Evolutionary conservation across 2,888 invertebrate genomes (phyloP).

Genomic region (Antheraea assamensis): DNA sequence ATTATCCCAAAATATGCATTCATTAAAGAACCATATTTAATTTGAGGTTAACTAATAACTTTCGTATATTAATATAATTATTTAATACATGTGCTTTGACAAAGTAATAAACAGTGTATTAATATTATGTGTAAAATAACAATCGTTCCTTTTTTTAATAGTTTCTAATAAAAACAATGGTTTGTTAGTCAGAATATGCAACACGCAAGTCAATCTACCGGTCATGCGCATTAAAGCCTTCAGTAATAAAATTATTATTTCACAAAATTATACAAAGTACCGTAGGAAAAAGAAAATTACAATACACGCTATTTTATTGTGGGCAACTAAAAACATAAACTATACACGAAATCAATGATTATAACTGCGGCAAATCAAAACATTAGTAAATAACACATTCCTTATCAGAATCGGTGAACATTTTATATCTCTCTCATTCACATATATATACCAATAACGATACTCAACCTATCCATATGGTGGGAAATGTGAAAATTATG

Average conservation of each 20-base stretch:
- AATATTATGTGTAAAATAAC: neutral
- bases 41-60: neutral
- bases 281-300: neutral
- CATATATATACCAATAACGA: neutral
- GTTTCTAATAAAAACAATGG: neutral
- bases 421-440: neutral
- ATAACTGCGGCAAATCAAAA: neutral
- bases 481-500: neutral
- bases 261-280: neutral
- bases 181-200: neutral
- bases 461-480: neutral
- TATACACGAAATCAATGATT: neutral
- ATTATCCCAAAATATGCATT: neutral
- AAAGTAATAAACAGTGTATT: neutral
- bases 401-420: neutral
- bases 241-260: neutral
- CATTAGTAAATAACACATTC: neutral
- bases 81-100: neutral
- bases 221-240: neutral
- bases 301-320: neutral
- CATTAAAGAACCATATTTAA: neutral
- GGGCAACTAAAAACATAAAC: neutral
- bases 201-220: neutral
- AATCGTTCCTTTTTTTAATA: slow-evolving; percentile 23
- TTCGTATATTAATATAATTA: neutral